Evolutionary conservation across 2,113 vertebrate species (phyloP), one percentile per base, ranked within the genome.

Genomic region (Equus quagga): DNA sequence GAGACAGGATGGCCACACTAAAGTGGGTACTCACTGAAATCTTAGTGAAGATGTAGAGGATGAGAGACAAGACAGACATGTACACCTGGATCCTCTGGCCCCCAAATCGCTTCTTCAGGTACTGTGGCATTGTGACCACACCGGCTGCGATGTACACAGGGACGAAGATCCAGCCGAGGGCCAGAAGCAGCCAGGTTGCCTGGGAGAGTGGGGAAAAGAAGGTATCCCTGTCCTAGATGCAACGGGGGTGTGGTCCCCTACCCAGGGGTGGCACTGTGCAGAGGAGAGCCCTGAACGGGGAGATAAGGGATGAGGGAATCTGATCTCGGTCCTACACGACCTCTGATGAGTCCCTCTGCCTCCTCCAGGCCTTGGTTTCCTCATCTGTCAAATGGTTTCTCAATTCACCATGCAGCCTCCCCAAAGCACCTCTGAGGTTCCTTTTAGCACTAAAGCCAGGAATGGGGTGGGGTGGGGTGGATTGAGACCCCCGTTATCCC

Each of bases 51-150:
- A 99, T 99, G 92, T 99, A 99, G 94, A 99, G 98, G 73, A 99
- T 98, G 84, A 99, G 99, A 73, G 99, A 99, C 69, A 99, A 97
- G 44, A 99, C 96, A 0, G 99, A 99, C 98, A 99, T 99, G 97
- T 99, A 99, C 96, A 99, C 99, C 73, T 99, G 99, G 94, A 99
- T 99, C 96, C 99, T 99, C 95, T 99, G 98, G n/a, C 99, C 99
- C 94, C 99, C 99, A 81, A 99, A 99, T 76, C 99, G 98, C 97
- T 99, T 99, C 98, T 98, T 98, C 97, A 99, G 98, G 97, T 99
- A 99, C 95, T 99, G 99, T 0, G 99, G 99, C 99, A 99, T 99
- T 9, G 99, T 99, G 96, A 99, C 98, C 41, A 99, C 99, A 36
- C 99, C 99, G 6, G 99, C 99, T 62, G 99, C 97, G 0, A 99